Evolutionary conservation across 1,140 invertebrate genomes (phyloP).

Genomic region (Stenopsyche tienmushanensis): DNA sequence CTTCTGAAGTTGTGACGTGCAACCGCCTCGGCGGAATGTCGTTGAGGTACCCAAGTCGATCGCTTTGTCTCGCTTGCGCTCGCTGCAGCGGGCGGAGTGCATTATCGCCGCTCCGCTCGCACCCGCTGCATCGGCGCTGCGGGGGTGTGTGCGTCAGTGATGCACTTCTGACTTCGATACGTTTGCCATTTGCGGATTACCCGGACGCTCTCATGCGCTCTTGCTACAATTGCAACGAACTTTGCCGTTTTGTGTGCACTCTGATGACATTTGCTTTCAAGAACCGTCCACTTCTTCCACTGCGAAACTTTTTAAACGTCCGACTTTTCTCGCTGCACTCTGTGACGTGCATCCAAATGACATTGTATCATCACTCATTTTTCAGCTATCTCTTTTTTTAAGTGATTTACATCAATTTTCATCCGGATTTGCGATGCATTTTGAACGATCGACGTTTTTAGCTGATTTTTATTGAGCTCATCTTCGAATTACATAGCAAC

Average conservation of each 20-base stretch:
- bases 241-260: conserved; percentile 11
- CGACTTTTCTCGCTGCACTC: too few species aligned
- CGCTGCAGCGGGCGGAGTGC: not conserved
- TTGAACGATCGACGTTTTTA: too few species aligned
- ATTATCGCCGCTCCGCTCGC: not conserved
- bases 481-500: too few species aligned
- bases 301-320: too few species aligned
- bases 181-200: conserved; percentile 5
- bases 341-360: too few species aligned
- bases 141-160: not conserved
- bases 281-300: too few species aligned
- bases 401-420: too few species aligned
- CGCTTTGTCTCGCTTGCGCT: conserved; percentile 22
- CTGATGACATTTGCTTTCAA: not conserved
- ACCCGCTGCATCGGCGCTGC: not conserved
- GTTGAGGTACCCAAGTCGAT: conserved; percentile 8
- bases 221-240: conserved; percentile 14
- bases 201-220: not conserved
- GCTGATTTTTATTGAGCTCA: too few species aligned
- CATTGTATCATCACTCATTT: too few species aligned
- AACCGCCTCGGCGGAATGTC: conserved; percentile 9
- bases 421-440: too few species aligned
- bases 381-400: too few species aligned
- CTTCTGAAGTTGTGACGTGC: conserved; percentile 4
- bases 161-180: not conserved